A percentile compares a stretch with the other conserved stretches of the same genome.
phyloP scores from a whole-genome alignment of 2,113 vertebrate genomes.

The human (Homo sapiens) region DNA sequence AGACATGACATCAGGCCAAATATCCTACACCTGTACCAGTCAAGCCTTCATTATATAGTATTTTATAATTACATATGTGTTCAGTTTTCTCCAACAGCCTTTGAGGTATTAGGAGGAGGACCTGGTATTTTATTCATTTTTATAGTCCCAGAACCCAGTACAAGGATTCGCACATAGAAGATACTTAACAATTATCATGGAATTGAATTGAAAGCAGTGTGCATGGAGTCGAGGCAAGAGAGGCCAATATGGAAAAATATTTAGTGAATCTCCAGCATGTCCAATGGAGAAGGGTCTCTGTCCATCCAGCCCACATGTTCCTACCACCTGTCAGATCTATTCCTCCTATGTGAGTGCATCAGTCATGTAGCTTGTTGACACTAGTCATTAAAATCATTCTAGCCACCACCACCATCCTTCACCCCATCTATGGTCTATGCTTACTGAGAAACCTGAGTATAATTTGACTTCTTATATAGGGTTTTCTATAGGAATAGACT shows the following conservation, averaged over 20 bases:
- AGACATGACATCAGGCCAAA: neutral
- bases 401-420: neutral
- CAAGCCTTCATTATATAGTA: neutral
- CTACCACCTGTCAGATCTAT: neutral
- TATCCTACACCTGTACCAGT: neutral
- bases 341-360: neutral
- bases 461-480: neutral
- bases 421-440: neutral
- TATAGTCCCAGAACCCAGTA: neutral
- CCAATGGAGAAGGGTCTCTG: neutral
- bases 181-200: neutral
- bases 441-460: neutral
- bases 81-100: neutral
- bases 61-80: slow-evolving; percentile 10
- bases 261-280: neutral
- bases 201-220: neutral
- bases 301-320: neutral
- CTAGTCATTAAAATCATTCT: neutral
- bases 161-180: neutral
- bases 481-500: neutral
- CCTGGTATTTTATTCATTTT: neutral
- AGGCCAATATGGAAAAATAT: neutral
- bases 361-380: neutral
- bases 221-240: neutral
- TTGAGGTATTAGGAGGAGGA: neutral